Conservation (phyloP, 2,888 invertebrate species). For the Dione juno region DNA sequence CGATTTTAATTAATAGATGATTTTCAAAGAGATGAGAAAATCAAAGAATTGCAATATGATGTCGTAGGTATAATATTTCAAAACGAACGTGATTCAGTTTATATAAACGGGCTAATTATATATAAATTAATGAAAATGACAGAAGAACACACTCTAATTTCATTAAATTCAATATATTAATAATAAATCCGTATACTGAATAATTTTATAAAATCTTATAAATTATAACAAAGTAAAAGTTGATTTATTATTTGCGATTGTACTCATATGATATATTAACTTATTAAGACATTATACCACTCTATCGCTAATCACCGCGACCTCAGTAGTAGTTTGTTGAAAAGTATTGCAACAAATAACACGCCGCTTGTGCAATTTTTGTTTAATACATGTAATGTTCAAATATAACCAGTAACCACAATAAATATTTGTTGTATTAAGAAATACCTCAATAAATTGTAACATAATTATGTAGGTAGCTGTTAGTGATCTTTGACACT, state of each 20-base stretch:
- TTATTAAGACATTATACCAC: slow-evolving; percentile 5
- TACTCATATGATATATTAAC: background rate
- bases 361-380: slow-evolving; percentile 38
- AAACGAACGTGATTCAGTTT: no score
- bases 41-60: no score
- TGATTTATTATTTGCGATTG: background rate
- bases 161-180: background rate
- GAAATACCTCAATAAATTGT: slow-evolving; percentile 9
- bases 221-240: background rate
- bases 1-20: no score
- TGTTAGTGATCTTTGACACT: slow-evolving; percentile 2
- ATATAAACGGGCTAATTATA: no score
- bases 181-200: background rate
- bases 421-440: background rate
- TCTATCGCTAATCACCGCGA: slow-evolving; percentile 56
- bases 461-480: background rate
- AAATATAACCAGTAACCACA: slow-evolving; percentile 24
- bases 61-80: no score
- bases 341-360: slow-evolving; percentile 34
- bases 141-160: no score
- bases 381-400: slow-evolving; percentile 10
- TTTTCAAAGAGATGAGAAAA: no score
- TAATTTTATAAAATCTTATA: background rate
- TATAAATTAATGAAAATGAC: no score
- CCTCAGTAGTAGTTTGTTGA: slow-evolving; percentile 49